Conservation (phyloP, 2,113 vertebrate species). For the Fulica atra region DNA sequence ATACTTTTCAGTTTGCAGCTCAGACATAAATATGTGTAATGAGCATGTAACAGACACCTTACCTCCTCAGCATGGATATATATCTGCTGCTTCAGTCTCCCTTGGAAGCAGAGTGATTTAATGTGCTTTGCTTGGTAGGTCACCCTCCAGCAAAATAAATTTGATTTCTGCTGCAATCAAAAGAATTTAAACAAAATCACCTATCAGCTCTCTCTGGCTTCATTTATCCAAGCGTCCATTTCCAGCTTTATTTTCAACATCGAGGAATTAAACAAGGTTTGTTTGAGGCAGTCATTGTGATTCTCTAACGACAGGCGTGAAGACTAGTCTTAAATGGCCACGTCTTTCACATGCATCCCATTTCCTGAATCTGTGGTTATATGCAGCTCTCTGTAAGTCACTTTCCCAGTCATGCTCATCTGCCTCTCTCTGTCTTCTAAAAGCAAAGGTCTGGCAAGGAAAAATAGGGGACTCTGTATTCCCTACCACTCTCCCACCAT, state of each 20-base stretch:
- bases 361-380: neutral
- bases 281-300: neutral
- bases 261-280: conserved; percentile 8
- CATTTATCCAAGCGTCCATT: neutral
- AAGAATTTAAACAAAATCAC: conserved; percentile 46
- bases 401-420: neutral
- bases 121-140: conserved; percentile 36
- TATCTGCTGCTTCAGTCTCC: conserved; percentile 16
- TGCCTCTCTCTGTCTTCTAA: neutral
- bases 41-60: conserved; percentile 36
- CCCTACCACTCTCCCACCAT: neutral
- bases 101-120: conserved; percentile 52
- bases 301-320: neutral
- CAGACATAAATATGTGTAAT: conserved; percentile 58
- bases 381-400: neutral
- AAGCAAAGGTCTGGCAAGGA: neutral
- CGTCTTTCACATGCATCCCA: neutral
- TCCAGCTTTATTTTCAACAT: neutral
- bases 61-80: neutral
- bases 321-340: neutral
- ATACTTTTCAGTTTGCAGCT: neutral
- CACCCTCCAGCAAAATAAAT: conserved; percentile 54
- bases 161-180: conserved; percentile 44
- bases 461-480: neutral
- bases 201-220: neutral